Base-by-base conservation (phyloP, 2,888 invertebrate species). In the Ichneumoninae sp. region DNA sequence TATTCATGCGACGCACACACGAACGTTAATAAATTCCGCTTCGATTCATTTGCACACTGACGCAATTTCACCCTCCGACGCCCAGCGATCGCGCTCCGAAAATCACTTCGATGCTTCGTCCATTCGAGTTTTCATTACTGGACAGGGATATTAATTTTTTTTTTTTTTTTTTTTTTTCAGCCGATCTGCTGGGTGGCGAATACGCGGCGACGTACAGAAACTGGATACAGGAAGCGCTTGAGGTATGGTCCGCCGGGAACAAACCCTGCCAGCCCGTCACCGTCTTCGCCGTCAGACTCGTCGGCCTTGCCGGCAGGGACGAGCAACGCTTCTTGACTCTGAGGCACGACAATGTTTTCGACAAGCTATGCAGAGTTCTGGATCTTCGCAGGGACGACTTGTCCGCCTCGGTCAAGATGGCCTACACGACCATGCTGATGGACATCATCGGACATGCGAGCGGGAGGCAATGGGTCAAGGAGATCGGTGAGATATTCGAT, bases 201-300 rank as follows among this genome's bases (percentile, higher is more conserved):
- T 87, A 88, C 26, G 87, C 74, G 0, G 81, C 87, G n/a, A 82
- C 87, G 19, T 86, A 91, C 40, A 88, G 89, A 78, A 86, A 90
- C 54, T 94, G 93, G 93, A 77, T 93, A 6, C 54, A 88, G 3
- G 87, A 89, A 50, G 92, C 92, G 3, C 33, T 92, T 1, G 74
- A 89, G n/a, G 82, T 86, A 19, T 94, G 94, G 93, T 75, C 75
- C 3, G 85, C 78, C 10, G 76, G 69, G 7, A 60, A 52, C 0
- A 90, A 90, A 68, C 94, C 95, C 1, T 94, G 95, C 63, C 94
- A 94, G 54, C 92, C 94, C 78, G 93, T 95, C 5, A 91, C 94
- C n/a, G 94, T 96, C 5, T 97, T 97, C 87, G 94, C 96, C 52
- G 93, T 96, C 8, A 95, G 96, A 89, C 91, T 97, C 7, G 94